Percentiles rank a stretch among this genome's conserved stretches.
phyloP scores from a whole-genome alignment of 2,888 invertebrate species.

The Nipponacmea schrenckii region DNA sequence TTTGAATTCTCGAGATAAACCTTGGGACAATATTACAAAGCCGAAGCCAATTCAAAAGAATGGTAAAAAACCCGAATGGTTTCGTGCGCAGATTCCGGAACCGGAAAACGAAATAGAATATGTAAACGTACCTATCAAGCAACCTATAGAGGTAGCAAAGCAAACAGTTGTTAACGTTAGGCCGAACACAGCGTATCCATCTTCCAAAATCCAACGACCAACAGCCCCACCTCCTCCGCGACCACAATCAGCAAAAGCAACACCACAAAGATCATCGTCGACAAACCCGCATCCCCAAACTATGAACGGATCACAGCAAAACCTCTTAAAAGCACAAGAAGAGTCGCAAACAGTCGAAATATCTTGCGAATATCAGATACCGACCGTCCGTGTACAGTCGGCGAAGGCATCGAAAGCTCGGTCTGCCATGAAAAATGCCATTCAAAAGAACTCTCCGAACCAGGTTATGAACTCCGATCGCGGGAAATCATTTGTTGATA shows the following conservation, averaged over 20 bases:
- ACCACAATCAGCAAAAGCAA: not conserved
- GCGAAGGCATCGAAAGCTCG: constrained; percentile 44
- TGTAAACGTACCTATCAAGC: too few relatives aligned
- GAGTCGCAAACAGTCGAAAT: not conserved
- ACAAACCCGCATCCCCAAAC: constrained; percentile 5
- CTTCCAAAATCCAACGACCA: not conserved
- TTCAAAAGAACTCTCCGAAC: constrained; percentile 32
- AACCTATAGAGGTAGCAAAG: not conserved
- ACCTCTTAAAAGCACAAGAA: too few relatives aligned
- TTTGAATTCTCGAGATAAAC: not conserved
- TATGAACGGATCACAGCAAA: not conserved
- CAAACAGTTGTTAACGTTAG: not conserved
- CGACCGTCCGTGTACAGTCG: not conserved
- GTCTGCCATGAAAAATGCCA: constrained; percentile 40
- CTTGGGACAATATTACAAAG: not conserved
- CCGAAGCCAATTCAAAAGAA: not conserved
- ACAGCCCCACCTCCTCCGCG: not conserved
- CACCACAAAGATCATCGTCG: not conserved
- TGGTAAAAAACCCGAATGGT: not conserved
- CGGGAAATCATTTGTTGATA: not conserved
- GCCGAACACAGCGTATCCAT: not conserved
- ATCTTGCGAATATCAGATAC: not conserved
- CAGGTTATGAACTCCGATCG: not conserved
- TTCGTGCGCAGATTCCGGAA: too few relatives aligned
- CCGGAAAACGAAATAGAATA: too few relatives aligned